These are phyloP conservation scores for Elgaria multicarinata DNA, from an alignment of 2,113 vertebrate genomes.

Conservation along the genomic window DNA sequence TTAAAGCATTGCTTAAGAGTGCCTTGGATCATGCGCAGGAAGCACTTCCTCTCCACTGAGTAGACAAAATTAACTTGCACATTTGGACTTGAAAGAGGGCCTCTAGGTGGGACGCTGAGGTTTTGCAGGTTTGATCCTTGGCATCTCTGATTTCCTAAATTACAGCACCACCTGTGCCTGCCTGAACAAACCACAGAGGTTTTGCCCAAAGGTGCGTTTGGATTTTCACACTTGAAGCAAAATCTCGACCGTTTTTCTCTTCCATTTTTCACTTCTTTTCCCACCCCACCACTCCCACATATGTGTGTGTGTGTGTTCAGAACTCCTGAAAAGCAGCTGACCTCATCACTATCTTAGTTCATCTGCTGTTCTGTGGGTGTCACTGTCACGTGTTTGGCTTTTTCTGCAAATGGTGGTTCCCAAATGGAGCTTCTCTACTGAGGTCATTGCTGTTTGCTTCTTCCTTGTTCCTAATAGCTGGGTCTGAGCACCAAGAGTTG, in stretches of 20 bases:
- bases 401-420: not conserved
- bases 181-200: not conserved
- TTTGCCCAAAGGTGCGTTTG: not conserved
- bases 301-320: not conserved
- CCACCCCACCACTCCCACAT: not conserved
- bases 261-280: constrained; percentile 4
- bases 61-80: not conserved
- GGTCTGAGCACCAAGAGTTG: constrained; percentile 66
- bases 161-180: not conserved
- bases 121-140: not conserved
- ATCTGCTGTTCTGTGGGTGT: constrained; percentile 41
- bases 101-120: not conserved
- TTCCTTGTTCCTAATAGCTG: constrained; percentile 47
- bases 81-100: not conserved
- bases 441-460: constrained; percentile 55
- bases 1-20: not conserved
- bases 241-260: constrained; percentile 11
- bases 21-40: not conserved
- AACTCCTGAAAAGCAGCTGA: constrained; percentile 34
- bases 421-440: not conserved
- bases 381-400: constrained; percentile 34
- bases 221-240: not conserved
- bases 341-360: constrained; percentile 32
- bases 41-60: not conserved
- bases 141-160: not conserved